Base-by-base conservation (phyloP, 2,113 vertebrate genomes). In the Mystacornis crossleyi region DNA sequence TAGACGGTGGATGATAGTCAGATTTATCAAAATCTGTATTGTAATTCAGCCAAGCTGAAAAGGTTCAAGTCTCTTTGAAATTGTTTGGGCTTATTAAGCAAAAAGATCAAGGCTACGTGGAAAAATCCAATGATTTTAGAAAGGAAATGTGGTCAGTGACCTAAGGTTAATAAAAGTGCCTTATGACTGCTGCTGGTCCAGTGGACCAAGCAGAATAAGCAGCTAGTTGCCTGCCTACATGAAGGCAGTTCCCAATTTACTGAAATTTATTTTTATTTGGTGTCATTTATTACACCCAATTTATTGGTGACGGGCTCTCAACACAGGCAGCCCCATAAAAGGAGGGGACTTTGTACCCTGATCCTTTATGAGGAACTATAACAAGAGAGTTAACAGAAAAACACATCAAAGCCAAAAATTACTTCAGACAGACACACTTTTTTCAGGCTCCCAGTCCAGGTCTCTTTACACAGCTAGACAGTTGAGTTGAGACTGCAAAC, bases 401-500 rank as follows among this genome's bases (percentile, higher is more conserved):
- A 51, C 89, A 95, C 43, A 80, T 5, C 58, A 91, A 93, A 93
- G 57, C 38, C 34, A 95, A 95, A 85, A 86, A 81, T 72, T 86
- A 73, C 61, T 93, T 94, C 42, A 95, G 62, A 80, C 61, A 91
- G 28, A 92, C 85, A 93, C 29, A 1, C 40, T 91, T 89, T 64
- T 91, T 89, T 91, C 86, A 97, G 65, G 66, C 66, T 89, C 26
- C n/a, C 61, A 81, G 67, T 71, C 73, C 75, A 82, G 48, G 57
- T 88, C 55, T 95, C 60, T 95, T 93, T 61, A 80, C 62, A 93
- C 67, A 89, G 58, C 85, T 78, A 53, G 71, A 84, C 79, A 78
- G 83, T 80, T 97, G 97, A 94, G 86, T 92, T 86, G 91, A 90
- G 88, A 98, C 92, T 86, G 91, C 97, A 98, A 96, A 98, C 96